phyloP scores from a whole-genome alignment of 30 jellyfish, hydroid and myxozoan genomes.

The Morbakka virulenta region DNA sequence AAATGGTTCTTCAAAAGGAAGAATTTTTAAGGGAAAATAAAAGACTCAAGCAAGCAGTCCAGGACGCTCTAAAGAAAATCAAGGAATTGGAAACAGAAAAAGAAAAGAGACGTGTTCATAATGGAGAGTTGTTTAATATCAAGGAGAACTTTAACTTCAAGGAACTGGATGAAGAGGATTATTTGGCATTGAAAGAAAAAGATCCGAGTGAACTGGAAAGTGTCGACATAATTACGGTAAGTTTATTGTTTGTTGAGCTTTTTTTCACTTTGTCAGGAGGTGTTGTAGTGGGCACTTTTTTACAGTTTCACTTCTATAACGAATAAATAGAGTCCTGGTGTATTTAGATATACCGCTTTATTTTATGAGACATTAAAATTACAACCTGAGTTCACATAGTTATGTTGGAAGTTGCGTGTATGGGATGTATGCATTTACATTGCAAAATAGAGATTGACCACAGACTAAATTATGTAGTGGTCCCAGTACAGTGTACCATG shows the following conservation, averaged over 20 bases:
- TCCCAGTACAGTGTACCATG: no score
- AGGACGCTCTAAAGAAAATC: constrained; percentile 25
- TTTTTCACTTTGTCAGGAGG: no score
- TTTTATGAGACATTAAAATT: no score
- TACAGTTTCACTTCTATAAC: no score
- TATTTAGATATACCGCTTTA: no score
- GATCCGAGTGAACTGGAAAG: constrained; percentile 43
- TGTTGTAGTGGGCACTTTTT: no score
- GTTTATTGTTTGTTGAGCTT: background rate
- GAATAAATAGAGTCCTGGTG: no score
- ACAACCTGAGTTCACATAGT: no score
- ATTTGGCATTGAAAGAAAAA: constrained; percentile 53
- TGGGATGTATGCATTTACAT: no score
- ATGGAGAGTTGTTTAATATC: constrained; percentile 21
- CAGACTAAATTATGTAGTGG: no score
- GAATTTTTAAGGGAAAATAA: constrained; percentile 26
- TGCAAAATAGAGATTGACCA: no score
- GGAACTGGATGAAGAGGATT: constrained; percentile 66
- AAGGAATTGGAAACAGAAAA: constrained; percentile 13
- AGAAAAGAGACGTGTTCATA: constrained; percentile 24
- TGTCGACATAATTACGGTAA: constrained; percentile 69
- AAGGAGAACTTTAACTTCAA: constrained; percentile 6
- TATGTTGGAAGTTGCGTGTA: no score
- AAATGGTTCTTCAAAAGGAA: constrained; percentile 12
- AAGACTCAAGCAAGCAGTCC: constrained; percentile 45